Evolutionary conservation across 2,888 invertebrate species (phyloP).

Genomic region (Acanthosepion esculentum): DNA sequence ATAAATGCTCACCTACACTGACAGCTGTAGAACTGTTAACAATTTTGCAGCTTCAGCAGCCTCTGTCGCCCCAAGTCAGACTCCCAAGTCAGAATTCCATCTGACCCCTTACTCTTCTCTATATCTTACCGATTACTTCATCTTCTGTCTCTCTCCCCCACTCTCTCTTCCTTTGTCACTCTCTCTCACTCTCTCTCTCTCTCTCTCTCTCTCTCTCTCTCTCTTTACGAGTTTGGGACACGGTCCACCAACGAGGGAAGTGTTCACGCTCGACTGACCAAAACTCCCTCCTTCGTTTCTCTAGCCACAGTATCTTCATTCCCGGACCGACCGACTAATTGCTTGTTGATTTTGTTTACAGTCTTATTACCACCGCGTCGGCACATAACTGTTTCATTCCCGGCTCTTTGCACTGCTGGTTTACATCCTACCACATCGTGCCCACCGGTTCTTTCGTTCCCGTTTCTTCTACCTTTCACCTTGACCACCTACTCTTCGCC

Average conservation of each 20-base stretch:
- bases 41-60: background rate
- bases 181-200: background rate
- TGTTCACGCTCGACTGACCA: conserved; percentile 2
- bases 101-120: background rate
- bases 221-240: background rate
- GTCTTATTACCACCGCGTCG: background rate
- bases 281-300: background rate
- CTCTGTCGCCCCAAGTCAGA: background rate
- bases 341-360: conserved; percentile 33
- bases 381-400: conserved; percentile 23
- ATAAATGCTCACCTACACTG: background rate
- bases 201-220: background rate
- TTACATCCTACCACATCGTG: background rate
- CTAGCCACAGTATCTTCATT: background rate
- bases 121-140: background rate
- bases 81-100: background rate
- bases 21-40: background rate
- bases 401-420: background rate
- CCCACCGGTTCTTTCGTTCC: background rate
- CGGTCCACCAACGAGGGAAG: conserved; percentile 33
- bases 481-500: background rate
- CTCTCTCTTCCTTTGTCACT: background rate
- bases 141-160: background rate
- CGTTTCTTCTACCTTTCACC: background rate
- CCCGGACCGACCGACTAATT: conserved; percentile 4